Evolutionary conservation across 2,797 vertebrate species (phyloP), one percentile per base, ranked within the genome.

Genomic region (Rachycentron canadum): DNA sequence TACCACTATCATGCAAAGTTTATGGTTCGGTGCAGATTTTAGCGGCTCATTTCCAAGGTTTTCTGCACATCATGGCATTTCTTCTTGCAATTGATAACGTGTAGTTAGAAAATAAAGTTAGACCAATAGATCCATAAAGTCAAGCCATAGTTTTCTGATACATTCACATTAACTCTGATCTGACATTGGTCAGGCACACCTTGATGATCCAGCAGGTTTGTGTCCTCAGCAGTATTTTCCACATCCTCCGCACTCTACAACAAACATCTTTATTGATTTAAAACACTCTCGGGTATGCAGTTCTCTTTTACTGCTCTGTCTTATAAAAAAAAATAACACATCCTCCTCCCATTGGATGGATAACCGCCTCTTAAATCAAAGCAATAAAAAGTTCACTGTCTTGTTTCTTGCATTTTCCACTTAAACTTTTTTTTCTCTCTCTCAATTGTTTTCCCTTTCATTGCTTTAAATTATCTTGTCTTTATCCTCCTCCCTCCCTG

Each of bases 351-450:
- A 74, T 59, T 70, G 82, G 78, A 86, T 25, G 36, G 71, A 85
- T 70, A 82, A 85, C 86, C 12, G 12, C 57, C 81, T 88, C 80
- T 57, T 90, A 89, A 90, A 91, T 90, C 78, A 89, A 69, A 66
- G 72, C 84, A 73, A 78, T 89, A 79, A 88, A 92, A 86, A 77
- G 30, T 68, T 69, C 49, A 60, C 45, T 62, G 52, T 79, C 41
- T 72, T 56, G 25, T 57, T 78, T 69, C 25, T 45, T 49, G 13
- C 21, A 49, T 79, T 79, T 88, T 76, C 68, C 55, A 76, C n/a
- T 67, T 50, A 7, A 56, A 9, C 76, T 34, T 69, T 60, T 81
- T 71, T 73, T 47, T 59, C 28, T 55, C 36, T 19, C 21, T 32
- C 17, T 61, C 23, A 28, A 7, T 69, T 8, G 55, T 79, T 26